A percentile compares a stretch with the other conserved stretches of the same genome.
These are phyloP conservation scores for Penaeus indicus DNA, from an alignment of 1,140 invertebrate genomes.

Conservation along the genomic window DNA sequence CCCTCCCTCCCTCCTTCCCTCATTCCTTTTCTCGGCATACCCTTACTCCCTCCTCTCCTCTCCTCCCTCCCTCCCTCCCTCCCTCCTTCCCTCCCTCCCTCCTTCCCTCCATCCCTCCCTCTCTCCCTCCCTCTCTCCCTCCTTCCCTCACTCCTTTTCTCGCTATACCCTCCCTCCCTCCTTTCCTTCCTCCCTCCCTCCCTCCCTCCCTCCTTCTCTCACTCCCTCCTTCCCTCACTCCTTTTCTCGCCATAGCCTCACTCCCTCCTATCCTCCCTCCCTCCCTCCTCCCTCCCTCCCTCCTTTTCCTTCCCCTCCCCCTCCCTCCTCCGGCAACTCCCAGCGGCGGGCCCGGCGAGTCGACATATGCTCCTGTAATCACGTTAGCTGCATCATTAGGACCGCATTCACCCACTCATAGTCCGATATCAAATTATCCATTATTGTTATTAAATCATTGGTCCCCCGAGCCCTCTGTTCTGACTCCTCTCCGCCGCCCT, in stretches of 20 bases:
- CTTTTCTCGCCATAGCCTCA: background rate
- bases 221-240: background rate
- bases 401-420: conserved; percentile 32
- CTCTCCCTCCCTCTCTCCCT: background rate
- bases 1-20: background rate
- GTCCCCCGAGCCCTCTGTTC: conserved; percentile 1
- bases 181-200: background rate
- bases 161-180: background rate
- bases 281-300: background rate
- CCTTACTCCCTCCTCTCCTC: background rate
- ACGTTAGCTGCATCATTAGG: conserved; percentile 36
- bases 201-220: background rate
- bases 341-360: background rate
- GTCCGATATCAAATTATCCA: conserved; percentile 35
- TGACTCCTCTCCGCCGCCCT: background rate
- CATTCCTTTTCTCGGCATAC: background rate
- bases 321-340: background rate
- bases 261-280: background rate
- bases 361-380: conserved; percentile 37
- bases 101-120: background rate
- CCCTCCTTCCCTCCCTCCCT: background rate
- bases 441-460: conserved; percentile 48
- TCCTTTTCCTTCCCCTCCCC: background rate
- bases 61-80: background rate
- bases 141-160: background rate